Evolutionary conservation across 1,140 invertebrate species (phyloP).

Genomic region (Bemisia tabaci): DNA sequence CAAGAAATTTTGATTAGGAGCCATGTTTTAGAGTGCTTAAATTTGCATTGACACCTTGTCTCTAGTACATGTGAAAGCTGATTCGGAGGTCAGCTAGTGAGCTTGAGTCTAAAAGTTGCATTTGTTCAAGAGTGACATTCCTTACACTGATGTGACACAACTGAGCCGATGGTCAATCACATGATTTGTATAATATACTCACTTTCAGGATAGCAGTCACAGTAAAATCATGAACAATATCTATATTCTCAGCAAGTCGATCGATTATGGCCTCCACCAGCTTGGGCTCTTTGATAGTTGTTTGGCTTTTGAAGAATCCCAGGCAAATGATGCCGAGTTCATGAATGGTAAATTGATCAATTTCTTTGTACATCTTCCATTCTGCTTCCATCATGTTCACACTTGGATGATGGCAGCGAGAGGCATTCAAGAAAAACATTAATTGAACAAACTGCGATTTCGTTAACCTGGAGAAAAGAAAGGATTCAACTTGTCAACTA

Average conservation of each 20-base stretch:
- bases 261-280: neutral
- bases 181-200: too few relatives aligned
- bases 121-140: too few relatives aligned
- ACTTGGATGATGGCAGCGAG: neutral
- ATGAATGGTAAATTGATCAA: neutral
- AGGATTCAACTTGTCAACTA: neutral
- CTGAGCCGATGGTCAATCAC: too few relatives aligned
- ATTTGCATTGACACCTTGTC: too few relatives aligned
- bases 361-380: neutral
- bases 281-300: neutral
- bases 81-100: too few relatives aligned
- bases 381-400: neutral
- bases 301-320: neutral
- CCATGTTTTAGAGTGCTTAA: too few relatives aligned
- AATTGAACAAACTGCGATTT: neutral
- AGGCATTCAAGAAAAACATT: neutral
- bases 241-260: neutral
- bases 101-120: too few relatives aligned
- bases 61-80: too few relatives aligned
- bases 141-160: too few relatives aligned
- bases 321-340: neutral
- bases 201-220: neutral
- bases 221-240: neutral
- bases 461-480: neutral
- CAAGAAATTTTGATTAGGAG: too few relatives aligned